A percentile compares a stretch with the other conserved stretches of the same genome.
These are phyloP conservation scores for Drosophila algonquin DNA, from an alignment of 2,888 invertebrate species.

Conservation along the genomic window DNA sequence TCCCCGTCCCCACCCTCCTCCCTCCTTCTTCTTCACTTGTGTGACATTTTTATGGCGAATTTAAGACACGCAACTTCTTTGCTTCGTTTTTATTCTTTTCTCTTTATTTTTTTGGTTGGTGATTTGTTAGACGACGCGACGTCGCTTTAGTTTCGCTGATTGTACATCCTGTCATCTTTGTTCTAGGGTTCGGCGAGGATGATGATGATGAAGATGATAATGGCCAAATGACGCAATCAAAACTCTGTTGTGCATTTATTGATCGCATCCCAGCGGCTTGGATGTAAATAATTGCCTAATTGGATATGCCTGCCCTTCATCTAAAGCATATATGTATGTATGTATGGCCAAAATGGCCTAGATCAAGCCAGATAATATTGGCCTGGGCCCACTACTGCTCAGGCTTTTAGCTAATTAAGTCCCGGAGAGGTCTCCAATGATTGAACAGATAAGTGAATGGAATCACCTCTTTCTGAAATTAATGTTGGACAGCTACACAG, in stretches of 20 bases:
- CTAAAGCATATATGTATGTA: neutral
- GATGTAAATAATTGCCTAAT: slow-evolving; percentile 75
- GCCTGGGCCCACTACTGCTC: slow-evolving; percentile 19
- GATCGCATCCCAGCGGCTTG: slow-evolving; percentile 50
- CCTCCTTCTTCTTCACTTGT: slow-evolving; percentile 46
- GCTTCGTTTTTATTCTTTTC: slow-evolving; percentile 11
- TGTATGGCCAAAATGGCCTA: slow-evolving; percentile 46
- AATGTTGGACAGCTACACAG: neutral
- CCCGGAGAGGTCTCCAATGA: slow-evolving; percentile 27
- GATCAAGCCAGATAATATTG: slow-evolving; percentile 69
- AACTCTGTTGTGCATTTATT: slow-evolving; percentile 69
- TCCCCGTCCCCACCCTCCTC: slow-evolving; percentile 8
- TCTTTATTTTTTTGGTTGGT: slow-evolving; percentile 23
- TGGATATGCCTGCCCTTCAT: slow-evolving; percentile 49
- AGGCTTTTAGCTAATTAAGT: slow-evolving; percentile 70
- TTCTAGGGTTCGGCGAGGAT: slow-evolving; percentile 9
- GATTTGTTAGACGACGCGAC: slow-evolving; percentile 65
- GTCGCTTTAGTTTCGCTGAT: slow-evolving; percentile 64
- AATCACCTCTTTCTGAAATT: slow-evolving; percentile 26
- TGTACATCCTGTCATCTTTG: slow-evolving; percentile 23
- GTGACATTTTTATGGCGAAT: slow-evolving; percentile 79
- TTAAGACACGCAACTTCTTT: slow-evolving; percentile 77
- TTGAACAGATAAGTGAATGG: slow-evolving; percentile 34
- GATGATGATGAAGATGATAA: slow-evolving; percentile 31
- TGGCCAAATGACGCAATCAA: slow-evolving; percentile 68